Evolutionary conservation across 2,888 invertebrate genomes (phyloP), one percentile per base, ranked within the genome.

Genomic region (Cerastoderma edule): DNA sequence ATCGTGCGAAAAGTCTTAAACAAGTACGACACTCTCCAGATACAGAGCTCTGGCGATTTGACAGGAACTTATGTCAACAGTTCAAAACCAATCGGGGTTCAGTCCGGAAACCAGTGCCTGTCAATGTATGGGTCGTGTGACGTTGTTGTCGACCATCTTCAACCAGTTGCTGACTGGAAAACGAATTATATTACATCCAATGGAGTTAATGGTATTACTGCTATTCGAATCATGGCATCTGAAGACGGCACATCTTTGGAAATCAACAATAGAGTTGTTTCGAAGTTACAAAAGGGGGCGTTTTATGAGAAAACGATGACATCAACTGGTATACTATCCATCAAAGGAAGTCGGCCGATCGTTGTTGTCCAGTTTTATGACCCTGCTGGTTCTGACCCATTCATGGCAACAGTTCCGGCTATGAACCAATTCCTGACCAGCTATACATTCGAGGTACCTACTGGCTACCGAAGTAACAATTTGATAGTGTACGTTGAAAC

Each of bases 31-130:
- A 22, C 22, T 5, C 48, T 48, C 5, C 48, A 48, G n/a, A 48
- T 48, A n/a, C 48, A 48, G 22, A 48, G 48, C n/a, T n/a, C 22
- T 19, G 48, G 48, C 5, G 48, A 48, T 48, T 48, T 48, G n/a
- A 48, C 48, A 5, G 48, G 48, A 19, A 48, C 48, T 10, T 48
- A 10, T 48, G 22, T 48, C 16, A 19, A 6, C 8, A 48, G 48
- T 48, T 10, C 48, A 48, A 48, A 48, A 19, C 48, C 48, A n/a
- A 19, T 48, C 48, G n/a, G 48, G 5, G 48, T 48, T 5, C 16
- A n/a, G 5, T 48, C 48, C 5, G 48, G 48, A 6, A 48, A 48
- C 22, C 5, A 48, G 22, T 48, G 48, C n/a, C 16, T 48, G 48
- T 5, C n/a, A 6, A 48, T 48, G 16, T 5, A 19, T 48, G n/a